These are phyloP conservation scores for Corvus moneduloides DNA, from an alignment of 2,113 vertebrate species.

Conservation along the genomic window DNA sequence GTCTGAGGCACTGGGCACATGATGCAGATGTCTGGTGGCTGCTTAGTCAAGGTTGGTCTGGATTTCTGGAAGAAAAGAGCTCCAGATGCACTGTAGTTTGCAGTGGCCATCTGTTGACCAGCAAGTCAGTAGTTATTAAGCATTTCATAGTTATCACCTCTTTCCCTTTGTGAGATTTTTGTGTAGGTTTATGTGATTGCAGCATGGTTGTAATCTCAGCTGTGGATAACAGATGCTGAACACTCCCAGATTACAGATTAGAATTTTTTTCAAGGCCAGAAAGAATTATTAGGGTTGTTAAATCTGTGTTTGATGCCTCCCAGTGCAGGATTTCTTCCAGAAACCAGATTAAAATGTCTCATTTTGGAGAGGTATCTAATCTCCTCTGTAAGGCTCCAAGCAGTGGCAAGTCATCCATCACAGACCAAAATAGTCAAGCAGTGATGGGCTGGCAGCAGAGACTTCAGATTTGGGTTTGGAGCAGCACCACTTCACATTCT, in stretches of 20 bases:
- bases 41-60: neutral
- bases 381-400: neutral
- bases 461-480: neutral
- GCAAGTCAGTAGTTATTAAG: neutral
- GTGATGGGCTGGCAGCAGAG: neutral
- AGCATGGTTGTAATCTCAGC: neutral
- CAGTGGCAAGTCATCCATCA: slow-evolving; percentile 49
- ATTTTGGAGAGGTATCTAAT: slow-evolving; percentile 47
- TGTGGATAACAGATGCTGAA: neutral
- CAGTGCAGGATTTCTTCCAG: slow-evolving; percentile 4
- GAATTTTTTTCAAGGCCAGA: neutral
- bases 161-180: neutral
- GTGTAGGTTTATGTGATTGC: neutral
- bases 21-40: neutral
- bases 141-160: neutral
- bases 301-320: neutral
- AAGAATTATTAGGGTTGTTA: slow-evolving; percentile 12
- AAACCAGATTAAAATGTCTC: neutral
- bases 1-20: rapidly evolving
- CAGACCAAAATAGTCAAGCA: neutral
- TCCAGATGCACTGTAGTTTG: neutral
- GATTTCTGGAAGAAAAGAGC: neutral
- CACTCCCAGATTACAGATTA: slow-evolving; percentile 5
- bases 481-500: slow-evolving; percentile 42
- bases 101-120: neutral